Conservation (phyloP, 2,888 invertebrate genomes). For the Apantesis nais region DNA sequence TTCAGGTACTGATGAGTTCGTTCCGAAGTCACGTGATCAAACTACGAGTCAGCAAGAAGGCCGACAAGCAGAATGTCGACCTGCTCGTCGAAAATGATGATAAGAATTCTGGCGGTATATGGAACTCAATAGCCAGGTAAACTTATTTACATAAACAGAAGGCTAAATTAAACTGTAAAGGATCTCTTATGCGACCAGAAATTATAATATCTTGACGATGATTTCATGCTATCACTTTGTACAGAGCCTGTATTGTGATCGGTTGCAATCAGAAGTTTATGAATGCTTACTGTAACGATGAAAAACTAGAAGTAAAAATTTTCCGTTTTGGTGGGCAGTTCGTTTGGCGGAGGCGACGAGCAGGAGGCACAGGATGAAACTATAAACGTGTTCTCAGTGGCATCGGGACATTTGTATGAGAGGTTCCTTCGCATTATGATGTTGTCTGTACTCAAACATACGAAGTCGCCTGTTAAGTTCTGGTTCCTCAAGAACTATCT, state of each 20-base stretch:
- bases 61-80: constrained; percentile 94
- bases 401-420: constrained; percentile 99
- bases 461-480: constrained; percentile 98
- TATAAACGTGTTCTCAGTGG: constrained; percentile 98
- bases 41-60: constrained; percentile 95
- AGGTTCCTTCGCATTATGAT: constrained; percentile 99
- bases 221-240: background rate
- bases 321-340: constrained; percentile 66
- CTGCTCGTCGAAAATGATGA: constrained; percentile 93
- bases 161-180: background rate
- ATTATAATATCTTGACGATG: background rate
- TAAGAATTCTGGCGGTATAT: constrained; percentile 89
- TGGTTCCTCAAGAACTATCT: constrained; percentile 99
- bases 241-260: background rate
- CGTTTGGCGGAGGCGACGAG: constrained; percentile 84
- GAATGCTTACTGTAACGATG: background rate
- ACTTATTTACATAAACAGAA: background rate
- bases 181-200: background rate
- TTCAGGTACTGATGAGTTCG: constrained; percentile 92
- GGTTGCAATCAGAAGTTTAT: background rate
- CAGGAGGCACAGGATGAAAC: constrained; percentile 90
- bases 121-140: constrained; percentile 97
- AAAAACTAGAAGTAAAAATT: background rate
- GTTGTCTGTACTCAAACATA: constrained; percentile 97
- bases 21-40: constrained; percentile 96